Percentiles rank a stretch among this genome's conserved stretches.
Conservation (phyloP, 2,888 invertebrate species). For the Xanthostigma xanthostigma region DNA sequence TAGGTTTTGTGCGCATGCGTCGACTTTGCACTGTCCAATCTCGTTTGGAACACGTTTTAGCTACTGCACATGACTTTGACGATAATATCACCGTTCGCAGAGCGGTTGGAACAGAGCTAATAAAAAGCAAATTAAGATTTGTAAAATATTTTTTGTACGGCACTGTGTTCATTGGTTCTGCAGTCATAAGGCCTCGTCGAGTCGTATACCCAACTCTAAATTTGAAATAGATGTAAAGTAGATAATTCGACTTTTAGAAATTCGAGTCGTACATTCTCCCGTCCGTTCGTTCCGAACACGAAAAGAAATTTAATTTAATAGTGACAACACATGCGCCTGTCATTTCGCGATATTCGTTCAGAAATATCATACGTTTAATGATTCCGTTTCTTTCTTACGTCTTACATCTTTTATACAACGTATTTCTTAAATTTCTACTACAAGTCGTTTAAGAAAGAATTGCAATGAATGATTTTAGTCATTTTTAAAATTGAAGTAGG, state of each 20-base stretch:
- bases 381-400: background rate
- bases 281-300: constrained; percentile 26
- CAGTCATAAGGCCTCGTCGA: background rate
- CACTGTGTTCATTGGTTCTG: background rate
- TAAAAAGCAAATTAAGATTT: background rate
- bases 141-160: background rate
- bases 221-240: constrained; percentile 34
- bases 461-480: background rate
- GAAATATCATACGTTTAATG: background rate
- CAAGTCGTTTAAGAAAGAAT: background rate
- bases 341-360: constrained; percentile 25
- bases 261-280: constrained; percentile 27
- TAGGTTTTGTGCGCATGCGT: no score
- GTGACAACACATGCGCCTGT: constrained; percentile 30
- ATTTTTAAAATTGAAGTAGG: background rate
- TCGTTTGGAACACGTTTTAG: no score
- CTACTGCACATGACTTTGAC: no score
- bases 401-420: background rate
- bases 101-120: no score
- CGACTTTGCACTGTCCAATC: no score
- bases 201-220: constrained; percentile 21
- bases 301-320: constrained; percentile 32
- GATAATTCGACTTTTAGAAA: constrained; percentile 34
- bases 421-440: background rate
- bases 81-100: no score